Percentiles rank a stretch among this genome's conserved stretches.
These are phyloP conservation scores for Palaemon carinicauda DNA, from an alignment of 1,140 invertebrate species.

Conservation along the genomic window DNA sequence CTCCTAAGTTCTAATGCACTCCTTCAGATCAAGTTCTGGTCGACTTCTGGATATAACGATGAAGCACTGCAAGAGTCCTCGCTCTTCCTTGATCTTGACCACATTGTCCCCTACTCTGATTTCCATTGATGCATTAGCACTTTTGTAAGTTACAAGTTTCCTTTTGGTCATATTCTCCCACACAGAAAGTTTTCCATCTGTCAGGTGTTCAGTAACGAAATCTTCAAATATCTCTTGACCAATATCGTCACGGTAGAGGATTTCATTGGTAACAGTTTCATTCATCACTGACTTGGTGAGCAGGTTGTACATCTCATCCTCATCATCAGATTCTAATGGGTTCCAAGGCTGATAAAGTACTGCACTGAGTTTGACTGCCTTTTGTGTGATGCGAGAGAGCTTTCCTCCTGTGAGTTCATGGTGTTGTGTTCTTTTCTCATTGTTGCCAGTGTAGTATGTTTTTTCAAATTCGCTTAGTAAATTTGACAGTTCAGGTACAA, in stretches of 20 bases:
- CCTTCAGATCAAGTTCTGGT: slow-evolving; percentile 15
- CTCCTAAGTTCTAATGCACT: slow-evolving; percentile 20
- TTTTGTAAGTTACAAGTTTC: slow-evolving; percentile 34
- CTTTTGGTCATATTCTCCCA: slow-evolving; percentile 34
- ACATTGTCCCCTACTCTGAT: no score
- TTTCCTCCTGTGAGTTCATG: slow-evolving; percentile 43
- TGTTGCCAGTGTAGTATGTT: slow-evolving; percentile 13
- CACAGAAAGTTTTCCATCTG: slow-evolving; percentile 18
- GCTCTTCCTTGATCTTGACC: no score
- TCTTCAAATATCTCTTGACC: no score
- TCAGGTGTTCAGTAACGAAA: slow-evolving; percentile 27
- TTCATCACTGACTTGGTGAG: slow-evolving; percentile 40
- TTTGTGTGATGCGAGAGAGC: slow-evolving; percentile 12
- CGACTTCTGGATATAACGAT: slow-evolving; percentile 34
- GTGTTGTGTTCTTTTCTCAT: slow-evolving; percentile 20
- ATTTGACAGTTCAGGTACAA: slow-evolving; percentile 31
- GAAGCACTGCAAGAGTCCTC: no score
- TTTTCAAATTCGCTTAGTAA: no score
- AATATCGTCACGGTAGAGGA: slow-evolving; percentile 11
- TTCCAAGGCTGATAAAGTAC: no score
- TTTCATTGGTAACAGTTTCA: slow-evolving; percentile 27
- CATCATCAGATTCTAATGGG: no score
- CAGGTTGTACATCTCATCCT: slow-evolving; percentile 43
- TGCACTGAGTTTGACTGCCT: no score
- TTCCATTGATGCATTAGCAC: slow-evolving; percentile 15